These are phyloP conservation scores for Hydropsyche tenuis DNA, from an alignment of 1,140 invertebrate species.

Conservation along the genomic window DNA sequence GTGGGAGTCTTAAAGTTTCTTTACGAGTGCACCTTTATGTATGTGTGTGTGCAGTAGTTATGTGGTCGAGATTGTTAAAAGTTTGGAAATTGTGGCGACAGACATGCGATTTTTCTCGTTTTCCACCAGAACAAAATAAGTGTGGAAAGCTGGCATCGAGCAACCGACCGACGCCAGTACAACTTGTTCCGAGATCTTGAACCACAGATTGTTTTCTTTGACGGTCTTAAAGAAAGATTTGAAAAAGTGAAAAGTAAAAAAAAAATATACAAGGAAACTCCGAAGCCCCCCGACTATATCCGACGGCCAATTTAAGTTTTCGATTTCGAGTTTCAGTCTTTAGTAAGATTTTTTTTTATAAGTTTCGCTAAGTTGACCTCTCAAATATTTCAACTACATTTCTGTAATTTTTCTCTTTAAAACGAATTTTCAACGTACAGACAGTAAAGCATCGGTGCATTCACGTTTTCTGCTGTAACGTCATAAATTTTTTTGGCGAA, in stretches of 20 bases:
- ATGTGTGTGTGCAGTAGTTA: background rate
- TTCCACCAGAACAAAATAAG: no score
- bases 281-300: background rate
- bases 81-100: background rate
- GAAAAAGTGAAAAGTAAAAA: background rate
- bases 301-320: conserved; percentile 30
- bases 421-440: no score
- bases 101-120: no score
- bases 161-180: background rate
- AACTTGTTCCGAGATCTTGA: background rate
- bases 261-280: conserved; percentile 2
- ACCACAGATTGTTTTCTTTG: conserved; percentile 23
- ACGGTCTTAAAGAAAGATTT: background rate
- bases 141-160: background rate
- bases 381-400: background rate
- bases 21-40: no score
- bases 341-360: background rate
- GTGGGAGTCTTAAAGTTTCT: no score
- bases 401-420: no score
- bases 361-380: background rate
- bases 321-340: conserved; percentile 11
- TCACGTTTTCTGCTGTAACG: background rate
- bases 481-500: background rate
- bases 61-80: background rate
- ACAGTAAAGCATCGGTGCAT: no score